Evolutionary conservation across 2,888 invertebrate species (phyloP).

Genomic region (Clivina fossor): DNA sequence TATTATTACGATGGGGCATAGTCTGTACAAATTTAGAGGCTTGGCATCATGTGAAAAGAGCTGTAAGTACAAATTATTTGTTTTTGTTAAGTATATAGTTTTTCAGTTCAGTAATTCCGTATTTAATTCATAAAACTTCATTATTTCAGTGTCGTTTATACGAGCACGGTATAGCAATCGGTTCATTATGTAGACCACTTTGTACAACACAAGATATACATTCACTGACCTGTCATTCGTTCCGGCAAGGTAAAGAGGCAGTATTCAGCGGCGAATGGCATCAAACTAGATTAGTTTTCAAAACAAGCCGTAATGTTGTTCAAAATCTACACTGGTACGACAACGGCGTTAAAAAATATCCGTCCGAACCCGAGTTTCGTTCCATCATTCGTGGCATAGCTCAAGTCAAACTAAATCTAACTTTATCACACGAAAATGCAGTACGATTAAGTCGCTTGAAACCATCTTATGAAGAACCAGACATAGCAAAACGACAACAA

Average conservation of each 20-base stretch:
- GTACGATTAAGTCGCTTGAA: slow-evolving; percentile 55
- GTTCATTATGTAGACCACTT: slow-evolving; percentile 64
- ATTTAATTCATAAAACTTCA: slow-evolving; percentile 36
- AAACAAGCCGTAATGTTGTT: slow-evolving; percentile 53
- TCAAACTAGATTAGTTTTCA: slow-evolving; percentile 61
- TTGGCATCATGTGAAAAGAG: slow-evolving; percentile 58
- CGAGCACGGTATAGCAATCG: slow-evolving; percentile 58
- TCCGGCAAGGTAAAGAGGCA: slow-evolving; percentile 62
- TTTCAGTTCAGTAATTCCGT: not conserved
- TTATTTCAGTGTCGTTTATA: slow-evolving; percentile 61
- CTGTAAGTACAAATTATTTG: slow-evolving; percentile 54
- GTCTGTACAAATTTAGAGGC: slow-evolving; percentile 62
- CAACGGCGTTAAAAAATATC: slow-evolving; percentile 55
- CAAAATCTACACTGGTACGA: slow-evolving; percentile 54
- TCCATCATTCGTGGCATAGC: slow-evolving; percentile 57
- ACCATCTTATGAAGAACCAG: slow-evolving; percentile 53
- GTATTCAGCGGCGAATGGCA: slow-evolving; percentile 64
- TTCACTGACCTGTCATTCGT: slow-evolving; percentile 62
- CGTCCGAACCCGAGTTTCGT: slow-evolving; percentile 58
- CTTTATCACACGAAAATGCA: slow-evolving; percentile 55
- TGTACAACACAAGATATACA: slow-evolving; percentile 59
- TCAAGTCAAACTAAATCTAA: slow-evolving; percentile 58
- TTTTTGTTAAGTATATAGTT: not conserved
- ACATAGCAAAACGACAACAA: slow-evolving; percentile 49
- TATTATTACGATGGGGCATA: slow-evolving; percentile 60